A percentile compares a stretch with the other conserved stretches of the same genome.
Evolutionary conservation across 2,113 vertebrate species (phyloP).

Genomic region (Athene noctua): DNA sequence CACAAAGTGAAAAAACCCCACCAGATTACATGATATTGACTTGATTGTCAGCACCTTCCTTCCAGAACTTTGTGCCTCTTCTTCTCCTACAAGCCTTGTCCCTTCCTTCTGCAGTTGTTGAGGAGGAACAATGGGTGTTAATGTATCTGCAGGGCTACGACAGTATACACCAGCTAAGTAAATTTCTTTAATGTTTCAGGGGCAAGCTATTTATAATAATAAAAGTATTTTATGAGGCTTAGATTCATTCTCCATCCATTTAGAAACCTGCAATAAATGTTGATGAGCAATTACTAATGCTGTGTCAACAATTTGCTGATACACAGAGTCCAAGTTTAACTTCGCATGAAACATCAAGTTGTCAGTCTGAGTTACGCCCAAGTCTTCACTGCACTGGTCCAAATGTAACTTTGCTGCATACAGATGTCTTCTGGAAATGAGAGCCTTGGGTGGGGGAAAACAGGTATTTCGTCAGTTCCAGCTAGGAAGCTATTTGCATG

Average conservation of each 20-base stretch:
- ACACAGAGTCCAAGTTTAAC: background rate
- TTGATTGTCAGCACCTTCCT: background rate
- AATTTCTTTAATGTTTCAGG: background rate
- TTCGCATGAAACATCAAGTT: background rate
- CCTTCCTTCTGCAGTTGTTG: background rate
- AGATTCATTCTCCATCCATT: background rate
- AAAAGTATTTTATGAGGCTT: background rate
- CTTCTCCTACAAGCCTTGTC: background rate
- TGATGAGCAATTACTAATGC: background rate
- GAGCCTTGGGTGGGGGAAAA: background rate
- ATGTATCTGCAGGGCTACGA: background rate
- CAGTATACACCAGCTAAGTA: background rate
- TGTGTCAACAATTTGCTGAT: background rate
- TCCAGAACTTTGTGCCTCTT: background rate
- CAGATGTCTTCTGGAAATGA: background rate
- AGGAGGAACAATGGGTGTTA: background rate
- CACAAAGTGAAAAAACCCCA: background rate
- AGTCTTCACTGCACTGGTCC: background rate
- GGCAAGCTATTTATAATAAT: background rate
- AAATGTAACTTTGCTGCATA: background rate
- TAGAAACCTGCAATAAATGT: background rate
- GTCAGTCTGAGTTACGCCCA: background rate
- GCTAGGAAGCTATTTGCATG: background rate
- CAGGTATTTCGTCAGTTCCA: background rate
- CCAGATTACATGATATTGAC: background rate